Percentiles rank a stretch among this genome's conserved stretches.
Conservation (phyloP, 2,888 invertebrate genomes). For the Lochmaea crataegi region DNA sequence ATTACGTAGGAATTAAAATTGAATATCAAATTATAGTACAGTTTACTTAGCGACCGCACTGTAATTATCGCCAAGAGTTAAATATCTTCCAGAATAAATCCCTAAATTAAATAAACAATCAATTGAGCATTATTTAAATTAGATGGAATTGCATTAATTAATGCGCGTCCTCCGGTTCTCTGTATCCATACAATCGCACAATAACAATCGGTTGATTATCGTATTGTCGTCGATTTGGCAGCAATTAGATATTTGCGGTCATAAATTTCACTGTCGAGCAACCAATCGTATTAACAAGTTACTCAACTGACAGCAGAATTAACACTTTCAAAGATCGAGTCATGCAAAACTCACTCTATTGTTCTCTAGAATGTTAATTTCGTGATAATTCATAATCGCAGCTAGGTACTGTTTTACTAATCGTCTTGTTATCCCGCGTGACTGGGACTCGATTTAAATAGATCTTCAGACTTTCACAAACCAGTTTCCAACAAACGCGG, state of each 20-base stretch:
- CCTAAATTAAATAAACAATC: not conserved
- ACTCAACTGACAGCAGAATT: conserved; percentile 31
- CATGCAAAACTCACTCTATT: conserved; percentile 35
- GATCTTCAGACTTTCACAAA: not conserved
- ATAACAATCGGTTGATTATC: conserved; percentile 15
- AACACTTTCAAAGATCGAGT: conserved; percentile 35
- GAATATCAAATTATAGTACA: too few relatives aligned
- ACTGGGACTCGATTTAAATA: not conserved
- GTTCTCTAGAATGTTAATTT: conserved; percentile 22
- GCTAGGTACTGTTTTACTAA: not conserved
- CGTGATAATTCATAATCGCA: conserved; percentile 20
- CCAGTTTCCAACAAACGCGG: not conserved
- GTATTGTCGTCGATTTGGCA: conserved; percentile 32
- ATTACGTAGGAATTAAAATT: too few relatives aligned
- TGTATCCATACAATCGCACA: conserved; percentile 4
- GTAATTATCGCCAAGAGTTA: too few relatives aligned
- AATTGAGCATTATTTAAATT: not conserved
- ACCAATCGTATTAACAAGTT: conserved; percentile 40
- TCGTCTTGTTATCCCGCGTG: not conserved
- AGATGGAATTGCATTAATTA: conserved; percentile 6
- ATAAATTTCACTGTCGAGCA: conserved; percentile 35
- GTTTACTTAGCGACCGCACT: too few relatives aligned
- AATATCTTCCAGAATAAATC: not conserved
- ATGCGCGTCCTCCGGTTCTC: not conserved
- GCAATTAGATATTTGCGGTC: conserved; percentile 36